A percentile compares a stretch with the other conserved stretches of the same genome.
These are phyloP conservation scores for Microcebus ravelobensis DNA, from an alignment of 2,113 vertebrate genomes.

Conservation along the genomic window DNA sequence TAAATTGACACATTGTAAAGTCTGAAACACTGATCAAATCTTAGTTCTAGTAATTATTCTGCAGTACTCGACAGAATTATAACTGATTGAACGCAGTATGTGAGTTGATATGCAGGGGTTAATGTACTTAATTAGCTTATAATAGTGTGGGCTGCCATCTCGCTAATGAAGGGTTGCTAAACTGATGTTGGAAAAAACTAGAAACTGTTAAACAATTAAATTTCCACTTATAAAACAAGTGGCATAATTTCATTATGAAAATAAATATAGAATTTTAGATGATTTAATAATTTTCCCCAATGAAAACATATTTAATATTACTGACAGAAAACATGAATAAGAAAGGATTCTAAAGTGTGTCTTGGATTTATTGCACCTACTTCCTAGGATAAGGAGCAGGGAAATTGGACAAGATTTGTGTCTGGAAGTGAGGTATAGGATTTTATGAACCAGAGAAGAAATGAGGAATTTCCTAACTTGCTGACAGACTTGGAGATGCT, in stretches of 20 bases:
- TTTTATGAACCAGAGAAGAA: not conserved
- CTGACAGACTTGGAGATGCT: not conserved
- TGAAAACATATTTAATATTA: not conserved
- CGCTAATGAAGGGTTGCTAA: slow-evolving; percentile 3
- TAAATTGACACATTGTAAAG: not conserved
- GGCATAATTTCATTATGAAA: slow-evolving; percentile 23
- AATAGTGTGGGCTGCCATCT: not conserved
- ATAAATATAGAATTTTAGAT: slow-evolving; percentile 41
- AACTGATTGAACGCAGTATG: not conserved
- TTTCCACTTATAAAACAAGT: slow-evolving; percentile 42
- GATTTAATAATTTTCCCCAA: not conserved
- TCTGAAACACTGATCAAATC: not conserved
- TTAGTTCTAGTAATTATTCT: not conserved
- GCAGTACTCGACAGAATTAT: not conserved
- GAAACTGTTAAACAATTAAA: slow-evolving; percentile 40
- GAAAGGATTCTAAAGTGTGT: not conserved
- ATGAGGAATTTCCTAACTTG: not conserved
- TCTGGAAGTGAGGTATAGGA: not conserved
- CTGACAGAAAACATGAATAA: not conserved
- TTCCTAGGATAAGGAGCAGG: not conserved
- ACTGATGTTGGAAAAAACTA: not conserved
- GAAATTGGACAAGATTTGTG: not conserved
- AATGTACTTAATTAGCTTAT: slow-evolving; percentile 4
- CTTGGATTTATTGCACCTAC: not conserved
- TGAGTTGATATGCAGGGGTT: not conserved